Conservation (phyloP, 1,140 invertebrate species). For the Drosophila nebulosa region DNA sequence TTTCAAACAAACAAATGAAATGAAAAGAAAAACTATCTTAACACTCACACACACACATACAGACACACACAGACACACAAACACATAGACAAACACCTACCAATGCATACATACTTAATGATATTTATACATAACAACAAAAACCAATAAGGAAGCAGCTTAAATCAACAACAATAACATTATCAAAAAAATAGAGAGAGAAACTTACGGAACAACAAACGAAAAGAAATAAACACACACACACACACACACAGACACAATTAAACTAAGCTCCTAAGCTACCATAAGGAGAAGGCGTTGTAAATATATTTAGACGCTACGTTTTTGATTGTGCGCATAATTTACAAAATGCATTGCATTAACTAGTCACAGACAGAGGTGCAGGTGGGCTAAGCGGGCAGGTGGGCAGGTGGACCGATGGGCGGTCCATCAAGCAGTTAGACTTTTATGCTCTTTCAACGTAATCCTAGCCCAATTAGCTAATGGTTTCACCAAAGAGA, state of each 20-base stretch:
- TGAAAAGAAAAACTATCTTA: conserved; percentile 49
- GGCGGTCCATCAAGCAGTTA: background rate
- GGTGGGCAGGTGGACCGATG: background rate
- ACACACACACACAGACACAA: too few species aligned
- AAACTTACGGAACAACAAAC: background rate
- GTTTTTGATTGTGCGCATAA: conserved; percentile 54
- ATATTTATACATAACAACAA: conserved; percentile 20
- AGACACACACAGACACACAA: conserved; percentile 26
- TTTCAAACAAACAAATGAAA: conserved; percentile 33
- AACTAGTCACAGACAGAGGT: background rate
- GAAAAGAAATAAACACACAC: too few species aligned
- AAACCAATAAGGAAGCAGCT: conserved; percentile 62
- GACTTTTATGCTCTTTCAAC: conserved; percentile 25
- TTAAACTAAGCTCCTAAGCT: conserved; percentile 42
- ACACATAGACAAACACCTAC: conserved; percentile 30
- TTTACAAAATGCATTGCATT: conserved; percentile 39
- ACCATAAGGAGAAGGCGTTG: conserved; percentile 27
- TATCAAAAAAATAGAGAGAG: too few species aligned
- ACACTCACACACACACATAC: conserved; percentile 25
- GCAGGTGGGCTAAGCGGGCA: background rate
- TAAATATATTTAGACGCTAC: conserved; percentile 64
- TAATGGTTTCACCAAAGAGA: background rate
- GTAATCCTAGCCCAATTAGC: conserved; percentile 39
- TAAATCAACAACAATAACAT: conserved; percentile 13
- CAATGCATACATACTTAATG: conserved; percentile 31